Conservation (phyloP, 92 coral and sea anemone genomes). For the Epizoanthus illoricatus region DNA sequence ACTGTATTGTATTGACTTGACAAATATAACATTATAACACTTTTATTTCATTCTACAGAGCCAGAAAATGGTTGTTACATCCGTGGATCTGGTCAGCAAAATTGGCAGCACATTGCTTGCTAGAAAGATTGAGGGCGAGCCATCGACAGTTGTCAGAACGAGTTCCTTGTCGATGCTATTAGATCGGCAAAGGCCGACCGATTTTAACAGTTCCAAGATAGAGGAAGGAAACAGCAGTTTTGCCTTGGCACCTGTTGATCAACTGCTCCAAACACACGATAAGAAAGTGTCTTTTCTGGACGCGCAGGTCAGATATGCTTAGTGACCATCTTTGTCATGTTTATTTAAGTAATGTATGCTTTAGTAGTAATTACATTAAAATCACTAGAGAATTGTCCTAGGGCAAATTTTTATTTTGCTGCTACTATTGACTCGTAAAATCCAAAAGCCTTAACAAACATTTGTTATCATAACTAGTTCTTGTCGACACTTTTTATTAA, state of each 20-base stretch:
- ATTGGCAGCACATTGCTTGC: slow-evolving; percentile 11
- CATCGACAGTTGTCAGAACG: slow-evolving; percentile 4
- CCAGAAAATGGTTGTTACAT: not conserved
- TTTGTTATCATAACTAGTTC: no score
- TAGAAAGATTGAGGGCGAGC: slow-evolving; percentile 15
- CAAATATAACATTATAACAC: no score
- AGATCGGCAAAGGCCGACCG: slow-evolving; percentile 11
- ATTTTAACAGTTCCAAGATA: not conserved
- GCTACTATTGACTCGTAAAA: no score
- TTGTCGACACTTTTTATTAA: no score
- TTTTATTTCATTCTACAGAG: not conserved
- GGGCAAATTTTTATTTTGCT: no score
- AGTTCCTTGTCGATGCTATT: slow-evolving; percentile 1
- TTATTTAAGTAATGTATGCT: no score
- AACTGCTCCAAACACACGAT: not conserved
- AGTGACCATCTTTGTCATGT: no score
- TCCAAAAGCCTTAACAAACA: no score
- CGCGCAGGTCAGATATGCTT: not conserved
- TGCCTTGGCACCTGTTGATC: not conserved
- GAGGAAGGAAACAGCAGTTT: slow-evolving; percentile 16
- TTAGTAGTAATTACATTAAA: no score
- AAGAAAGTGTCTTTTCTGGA: not conserved
- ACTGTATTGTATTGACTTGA: no score
- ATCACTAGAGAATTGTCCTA: no score
- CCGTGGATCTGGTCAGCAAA: not conserved